Base-by-base conservation (phyloP, 2,888 invertebrate genomes). In the Trypoxylon attenuatum region DNA sequence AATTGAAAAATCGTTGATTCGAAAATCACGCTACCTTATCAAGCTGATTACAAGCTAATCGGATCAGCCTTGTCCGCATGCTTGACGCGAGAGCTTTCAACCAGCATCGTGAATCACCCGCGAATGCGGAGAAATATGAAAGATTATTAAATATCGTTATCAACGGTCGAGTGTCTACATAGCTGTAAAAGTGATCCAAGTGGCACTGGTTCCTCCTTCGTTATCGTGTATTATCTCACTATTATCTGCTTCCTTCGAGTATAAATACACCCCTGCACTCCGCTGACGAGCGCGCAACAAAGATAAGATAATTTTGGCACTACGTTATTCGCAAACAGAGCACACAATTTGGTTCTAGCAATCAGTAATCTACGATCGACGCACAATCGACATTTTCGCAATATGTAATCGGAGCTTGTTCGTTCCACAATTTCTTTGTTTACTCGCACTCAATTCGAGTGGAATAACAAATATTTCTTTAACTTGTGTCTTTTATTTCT, bases 171-270 rank as follows among this genome's bases (percentile, higher is more conserved):
- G 43, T 25, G 42, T 52, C 53, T 41, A 27, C 45, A 39, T 42
- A 50, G 47, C 41, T 54, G 57, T 68, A 62, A 73, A 73, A 67
- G 41, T 55, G 67, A 42, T 27, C 54, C 18, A 10, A 54, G 38
- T 18, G 61, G 33, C 56, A 64, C 61, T 25, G 52, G 49, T 62
- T 71, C 53, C 64, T 54, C 47, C 51, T 25, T 2, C 33, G 33
- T 68, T 71, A 73, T 73, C 73, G 41, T 15, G 50, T 52, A 62
- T 76, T 77, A 76, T 79, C 75, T 75, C 42, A 5, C 45, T 46
- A 56, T 73, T 77, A 75, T 81, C 76, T 80, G 77, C 79, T 79
- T 81, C 72, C 74, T 56, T 58, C 47, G 54, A 68, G 63, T 62
- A 71, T 78, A 76, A 79, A 79, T 76, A 76, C 71, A 71, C 67